phyloP scores from a whole-genome alignment of 1,140 invertebrate genomes.

The Pseudomyrmex dendroicus region DNA sequence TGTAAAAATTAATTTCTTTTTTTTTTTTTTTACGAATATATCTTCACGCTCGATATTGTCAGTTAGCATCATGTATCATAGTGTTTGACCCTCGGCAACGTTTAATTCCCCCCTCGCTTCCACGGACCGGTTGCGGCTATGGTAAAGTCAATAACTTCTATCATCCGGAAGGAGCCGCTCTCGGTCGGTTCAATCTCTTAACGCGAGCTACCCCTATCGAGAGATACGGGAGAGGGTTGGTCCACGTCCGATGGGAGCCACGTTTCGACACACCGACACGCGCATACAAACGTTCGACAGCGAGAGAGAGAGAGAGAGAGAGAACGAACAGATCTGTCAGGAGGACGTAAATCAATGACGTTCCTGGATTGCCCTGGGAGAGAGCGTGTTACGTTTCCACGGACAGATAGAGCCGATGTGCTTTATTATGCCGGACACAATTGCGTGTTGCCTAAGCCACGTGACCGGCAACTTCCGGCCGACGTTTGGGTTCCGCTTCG shows the following conservation, averaged over 20 bases:
- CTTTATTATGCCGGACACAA: slow-evolving; percentile 74
- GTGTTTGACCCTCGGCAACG: slow-evolving; percentile 7
- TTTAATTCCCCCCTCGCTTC: slow-evolving; percentile 38
- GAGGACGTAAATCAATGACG: slow-evolving; percentile 68
- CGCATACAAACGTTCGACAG: neutral
- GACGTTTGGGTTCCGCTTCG: slow-evolving; percentile 72
- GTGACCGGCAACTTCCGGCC: slow-evolving; percentile 74
- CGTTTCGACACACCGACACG: slow-evolving; percentile 21
- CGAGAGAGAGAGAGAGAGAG: slow-evolving; percentile 16
- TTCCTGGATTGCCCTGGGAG: slow-evolving; percentile 53
- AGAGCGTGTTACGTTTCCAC: slow-evolving; percentile 68
- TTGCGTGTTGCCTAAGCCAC: slow-evolving; percentile 73
- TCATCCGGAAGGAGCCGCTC: slow-evolving; percentile 45
- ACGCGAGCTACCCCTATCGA: slow-evolving; percentile 49
- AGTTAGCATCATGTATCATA: slow-evolving; percentile 36
- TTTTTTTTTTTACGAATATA: neutral
- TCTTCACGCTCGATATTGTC: neutral
- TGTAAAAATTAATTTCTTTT: too few species aligned
- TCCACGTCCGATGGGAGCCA: slow-evolving; percentile 51
- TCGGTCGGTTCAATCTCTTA: slow-evolving; percentile 34
- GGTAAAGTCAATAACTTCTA: slow-evolving; percentile 29
- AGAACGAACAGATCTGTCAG: slow-evolving; percentile 49
- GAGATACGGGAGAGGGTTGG: slow-evolving; percentile 57
- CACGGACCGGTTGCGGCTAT: slow-evolving; percentile 25
- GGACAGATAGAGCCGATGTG: slow-evolving; percentile 68